phyloP scores from a whole-genome alignment of 1,140 invertebrate genomes.

The Trichonephila inaurata region DNA sequence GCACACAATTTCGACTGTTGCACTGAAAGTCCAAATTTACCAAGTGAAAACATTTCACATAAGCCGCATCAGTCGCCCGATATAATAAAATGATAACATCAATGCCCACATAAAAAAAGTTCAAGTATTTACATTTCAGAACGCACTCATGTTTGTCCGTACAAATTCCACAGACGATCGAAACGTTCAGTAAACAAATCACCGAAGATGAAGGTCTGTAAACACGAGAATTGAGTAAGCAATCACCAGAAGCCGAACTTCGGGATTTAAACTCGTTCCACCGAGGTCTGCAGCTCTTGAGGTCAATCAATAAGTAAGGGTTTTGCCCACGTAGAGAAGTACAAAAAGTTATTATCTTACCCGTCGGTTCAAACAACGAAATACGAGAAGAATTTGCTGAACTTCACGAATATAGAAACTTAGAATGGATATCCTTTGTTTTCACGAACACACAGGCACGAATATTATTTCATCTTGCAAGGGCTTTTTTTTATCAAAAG shows the following conservation, averaged over 20 bases:
- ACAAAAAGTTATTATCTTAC: not conserved
- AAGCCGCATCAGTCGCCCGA: not conserved
- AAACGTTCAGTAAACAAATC: not conserved
- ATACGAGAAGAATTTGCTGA: not conserved
- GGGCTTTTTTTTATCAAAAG: too few species aligned
- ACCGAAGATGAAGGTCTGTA: not conserved
- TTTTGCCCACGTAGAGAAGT: not conserved
- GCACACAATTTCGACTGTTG: not conserved
- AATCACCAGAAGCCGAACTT: not conserved
- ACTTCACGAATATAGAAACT: too few species aligned
- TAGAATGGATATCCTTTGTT: too few species aligned
- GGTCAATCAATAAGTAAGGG: conserved; percentile 11
- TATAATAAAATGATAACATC: not conserved
- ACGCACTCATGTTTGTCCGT: not conserved
- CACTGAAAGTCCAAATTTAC: not conserved
- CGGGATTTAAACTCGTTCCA: not conserved
- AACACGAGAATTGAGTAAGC: not conserved
- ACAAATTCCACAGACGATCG: not conserved
- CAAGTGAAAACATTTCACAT: not conserved
- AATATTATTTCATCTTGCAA: too few species aligned
- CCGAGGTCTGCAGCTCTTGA: not conserved
- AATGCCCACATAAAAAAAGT: not conserved
- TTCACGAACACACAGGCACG: too few species aligned
- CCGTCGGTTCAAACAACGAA: not conserved
- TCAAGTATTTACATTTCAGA: not conserved